A percentile compares a stretch with the other conserved stretches of the same genome.
Evolutionary conservation across 2,888 invertebrate genomes (phyloP).

Genomic region (Prosopocoilus inquinatus): DNA sequence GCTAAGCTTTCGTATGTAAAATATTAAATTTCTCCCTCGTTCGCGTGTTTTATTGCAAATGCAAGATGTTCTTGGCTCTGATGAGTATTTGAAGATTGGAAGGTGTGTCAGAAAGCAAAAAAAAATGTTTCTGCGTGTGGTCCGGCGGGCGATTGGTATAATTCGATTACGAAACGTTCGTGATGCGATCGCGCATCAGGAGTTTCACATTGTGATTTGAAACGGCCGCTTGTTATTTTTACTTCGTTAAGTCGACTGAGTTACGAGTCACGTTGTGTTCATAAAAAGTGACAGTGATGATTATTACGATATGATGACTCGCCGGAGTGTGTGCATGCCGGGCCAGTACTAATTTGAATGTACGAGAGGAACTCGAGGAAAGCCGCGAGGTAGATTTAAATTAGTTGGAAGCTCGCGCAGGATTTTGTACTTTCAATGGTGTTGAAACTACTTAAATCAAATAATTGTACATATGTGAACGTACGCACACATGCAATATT

Average conservation of each 20-base stretch:
- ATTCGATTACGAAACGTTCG: slow-evolving; percentile 24
- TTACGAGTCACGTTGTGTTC: background rate
- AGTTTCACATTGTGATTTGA: slow-evolving; percentile 27
- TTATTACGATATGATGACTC: no score
- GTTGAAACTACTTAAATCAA: slow-evolving; percentile 45
- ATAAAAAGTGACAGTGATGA: no score
- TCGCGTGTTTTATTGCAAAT: no score
- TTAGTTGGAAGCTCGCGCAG: slow-evolving; percentile 4
- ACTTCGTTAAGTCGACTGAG: no score
- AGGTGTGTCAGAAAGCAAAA: no score
- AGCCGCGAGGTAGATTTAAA: background rate
- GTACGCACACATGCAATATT: slow-evolving; percentile 40
- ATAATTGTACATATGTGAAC: slow-evolving; percentile 34
- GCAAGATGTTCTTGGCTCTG: no score
- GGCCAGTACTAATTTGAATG: background rate
- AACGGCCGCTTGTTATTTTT: slow-evolving; percentile 21
- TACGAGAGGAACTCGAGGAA: slow-evolving; percentile 1
- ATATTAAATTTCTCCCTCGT: no score
- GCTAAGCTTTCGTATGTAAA: no score
- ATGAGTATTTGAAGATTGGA: no score
- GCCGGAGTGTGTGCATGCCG: no score
- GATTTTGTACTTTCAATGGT: slow-evolving; percentile 45
- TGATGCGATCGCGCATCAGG: slow-evolving; percentile 26
- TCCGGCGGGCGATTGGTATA: slow-evolving; percentile 16
- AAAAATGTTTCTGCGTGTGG: slow-evolving; percentile 16